Percentiles rank a stretch among this genome's conserved stretches.
Evolutionary conservation across 2,797 vertebrate genomes (phyloP).

Genomic region (Sciaenops ocellatus): DNA sequence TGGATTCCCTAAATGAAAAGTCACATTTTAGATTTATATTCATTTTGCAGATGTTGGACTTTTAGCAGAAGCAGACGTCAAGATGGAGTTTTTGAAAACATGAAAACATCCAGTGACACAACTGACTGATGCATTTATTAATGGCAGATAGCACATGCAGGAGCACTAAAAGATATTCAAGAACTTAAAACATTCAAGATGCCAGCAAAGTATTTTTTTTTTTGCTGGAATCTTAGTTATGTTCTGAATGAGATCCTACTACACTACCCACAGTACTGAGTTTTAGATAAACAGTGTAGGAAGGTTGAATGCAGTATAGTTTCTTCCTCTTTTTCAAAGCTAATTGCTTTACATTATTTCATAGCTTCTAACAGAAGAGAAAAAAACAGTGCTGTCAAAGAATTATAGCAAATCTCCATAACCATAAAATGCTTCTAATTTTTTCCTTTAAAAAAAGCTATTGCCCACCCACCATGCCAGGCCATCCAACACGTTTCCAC

Average conservation of each 20-base stretch:
- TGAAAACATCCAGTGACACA: neutral
- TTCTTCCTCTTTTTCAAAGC: neutral
- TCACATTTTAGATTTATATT: neutral
- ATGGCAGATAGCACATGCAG: neutral
- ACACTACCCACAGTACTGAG: neutral
- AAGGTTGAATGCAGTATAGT: neutral
- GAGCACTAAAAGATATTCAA: neutral
- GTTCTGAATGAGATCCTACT: neutral
- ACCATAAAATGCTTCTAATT: slow-evolving; percentile 39
- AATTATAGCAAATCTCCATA: slow-evolving; percentile 49
- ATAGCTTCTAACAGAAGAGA: slow-evolving; percentile 4
- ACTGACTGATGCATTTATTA: slow-evolving; percentile 2
- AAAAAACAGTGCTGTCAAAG: slow-evolving; percentile 11
- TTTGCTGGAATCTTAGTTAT: neutral
- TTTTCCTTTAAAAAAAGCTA: slow-evolving; percentile 51
- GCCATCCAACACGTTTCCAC: slow-evolving; percentile 78
- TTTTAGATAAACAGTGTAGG: slow-evolving; percentile 10
- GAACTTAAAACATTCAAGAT: slow-evolving; percentile 5
- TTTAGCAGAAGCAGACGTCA: neutral
- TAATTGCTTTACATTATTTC: neutral
- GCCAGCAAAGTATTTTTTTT: neutral
- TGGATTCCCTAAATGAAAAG: slow-evolving; percentile 8
- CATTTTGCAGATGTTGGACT: slow-evolving; percentile 1
- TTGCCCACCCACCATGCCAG: slow-evolving; percentile 70
- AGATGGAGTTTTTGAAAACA: neutral